Evolutionary conservation across 2,888 invertebrate species (phyloP), one percentile per base, ranked within the genome.

Genomic region (Mesorhabditis belari): DNA sequence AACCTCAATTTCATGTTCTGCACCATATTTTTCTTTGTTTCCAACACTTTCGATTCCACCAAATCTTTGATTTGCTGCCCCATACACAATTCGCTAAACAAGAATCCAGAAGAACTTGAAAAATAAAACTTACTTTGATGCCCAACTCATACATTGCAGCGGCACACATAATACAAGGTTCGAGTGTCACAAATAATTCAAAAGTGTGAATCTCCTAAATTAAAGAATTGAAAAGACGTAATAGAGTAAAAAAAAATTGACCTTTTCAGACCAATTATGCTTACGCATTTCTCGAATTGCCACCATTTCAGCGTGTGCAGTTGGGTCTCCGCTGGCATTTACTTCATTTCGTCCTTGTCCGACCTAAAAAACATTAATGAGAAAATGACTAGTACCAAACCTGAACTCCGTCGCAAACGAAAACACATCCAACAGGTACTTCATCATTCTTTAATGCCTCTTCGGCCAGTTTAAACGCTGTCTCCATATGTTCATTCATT

Each of bases 131-230:
- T 17, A 35, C 44, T 12, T 51, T 51, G 12, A 51, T 51, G 9
- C 21, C 65, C 67, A 81, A 58, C 54, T 75, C 68, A 56, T 83
- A 74, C 58, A 85, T 66, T n/a, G 84, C 85, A 9, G 79, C 82
- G 4, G 84, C 89, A 84, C 98, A 99, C 98, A 99, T 98, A 64
- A 96, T 91, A 82, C 98, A 99, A 0, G 98, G 98, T 82, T 98
- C 98, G 0, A 96, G 93, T 2, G 94, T 96, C 3, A 98, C 95
- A 58, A 68, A 75, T 6, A 75, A 60, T 23, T 60, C 63, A 1
- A 64, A 49, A 35, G 62, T 61, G 19, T 58, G 60, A 1, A 73
- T 50, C 2, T 70, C 53, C 57, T 69, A 44, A 21, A 63, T 19
- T 19, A 57, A 51, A 9, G 2, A 9, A 55, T n/a, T 17, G 12